These are phyloP conservation scores for Drosophila parthenogenetica DNA, from an alignment of 2,888 invertebrate genomes.

Conservation along the genomic window DNA sequence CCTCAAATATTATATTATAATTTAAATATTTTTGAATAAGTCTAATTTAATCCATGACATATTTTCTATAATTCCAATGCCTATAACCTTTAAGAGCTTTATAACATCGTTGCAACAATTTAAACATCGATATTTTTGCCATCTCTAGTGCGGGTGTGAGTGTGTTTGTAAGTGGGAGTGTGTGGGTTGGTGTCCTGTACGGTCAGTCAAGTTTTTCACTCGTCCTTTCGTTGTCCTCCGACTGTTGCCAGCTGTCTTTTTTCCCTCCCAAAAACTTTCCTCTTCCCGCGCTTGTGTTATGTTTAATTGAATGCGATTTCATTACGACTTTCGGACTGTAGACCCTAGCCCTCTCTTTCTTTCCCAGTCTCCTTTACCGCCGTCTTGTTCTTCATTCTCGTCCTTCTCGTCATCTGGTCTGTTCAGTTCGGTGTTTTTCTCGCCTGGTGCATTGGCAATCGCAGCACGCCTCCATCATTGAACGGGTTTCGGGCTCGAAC, in stretches of 20 bases:
- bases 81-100: no score
- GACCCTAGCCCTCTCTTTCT: not conserved
- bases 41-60: no score
- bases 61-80: no score
- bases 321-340: constrained; percentile 61
- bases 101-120: no score
- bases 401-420: not conserved
- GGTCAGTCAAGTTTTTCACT: constrained; percentile 36
- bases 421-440: not conserved
- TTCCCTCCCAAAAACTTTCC: not conserved
- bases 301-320: constrained; percentile 80
- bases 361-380: not conserved
- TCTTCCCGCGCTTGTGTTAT: constrained; percentile 52
- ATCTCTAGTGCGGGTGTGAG: not conserved
- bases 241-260: constrained; percentile 13
- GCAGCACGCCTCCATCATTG: constrained; percentile 40
- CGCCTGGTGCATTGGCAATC: constrained; percentile 26
- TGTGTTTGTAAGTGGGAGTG: not conserved
- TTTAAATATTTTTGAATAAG: no score
- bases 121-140: not conserved
- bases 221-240: constrained; percentile 16
- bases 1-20: no score
- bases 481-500: constrained; percentile 30
- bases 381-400: not conserved
- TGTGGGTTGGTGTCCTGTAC: constrained; percentile 10